Percentiles rank a stretch among this genome's conserved stretches.
Evolutionary conservation across 2,888 invertebrate species (phyloP).

Genomic region (Clistopyga incitator): DNA sequence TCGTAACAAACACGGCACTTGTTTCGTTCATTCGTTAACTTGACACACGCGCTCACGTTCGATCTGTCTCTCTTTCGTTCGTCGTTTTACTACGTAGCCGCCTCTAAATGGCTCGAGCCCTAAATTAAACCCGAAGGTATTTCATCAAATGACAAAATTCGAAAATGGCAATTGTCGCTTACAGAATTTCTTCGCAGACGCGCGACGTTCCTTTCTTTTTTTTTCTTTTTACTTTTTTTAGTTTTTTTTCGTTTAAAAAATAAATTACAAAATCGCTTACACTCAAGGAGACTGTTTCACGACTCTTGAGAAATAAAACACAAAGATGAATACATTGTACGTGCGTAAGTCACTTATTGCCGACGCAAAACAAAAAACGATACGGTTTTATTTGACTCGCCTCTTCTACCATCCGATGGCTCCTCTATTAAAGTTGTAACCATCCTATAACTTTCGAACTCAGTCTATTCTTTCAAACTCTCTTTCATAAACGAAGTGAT

Average conservation of each 20-base stretch:
- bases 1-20: conserved; percentile 48
- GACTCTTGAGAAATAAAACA: conserved; percentile 42
- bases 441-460: too few species aligned
- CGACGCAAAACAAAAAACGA: conserved; percentile 52
- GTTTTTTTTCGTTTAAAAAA: conserved; percentile 19
- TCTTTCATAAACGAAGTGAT: too few species aligned
- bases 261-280: conserved; percentile 54
- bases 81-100: conserved; percentile 60
- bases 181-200: conserved; percentile 47
- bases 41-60: conserved; percentile 20
- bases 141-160: conserved; percentile 31
- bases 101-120: conserved; percentile 67
- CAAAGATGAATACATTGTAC: conserved; percentile 58
- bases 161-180: conserved; percentile 66
- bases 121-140: conserved; percentile 43
- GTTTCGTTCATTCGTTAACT: conserved; percentile 29
- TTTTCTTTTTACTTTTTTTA: conserved; percentile 1
- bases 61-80: conserved; percentile 62
- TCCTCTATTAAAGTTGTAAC: conserved; percentile 1
- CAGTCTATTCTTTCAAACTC: too few species aligned
- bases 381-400: conserved; percentile 43
- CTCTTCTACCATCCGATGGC: conserved; percentile 23
- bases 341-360: conserved; percentile 66
- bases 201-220: conserved; percentile 1
- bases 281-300: conserved; percentile 66